Conservation (phyloP, 2,797 vertebrate genomes). For the Sandelia bainsii region DNA sequence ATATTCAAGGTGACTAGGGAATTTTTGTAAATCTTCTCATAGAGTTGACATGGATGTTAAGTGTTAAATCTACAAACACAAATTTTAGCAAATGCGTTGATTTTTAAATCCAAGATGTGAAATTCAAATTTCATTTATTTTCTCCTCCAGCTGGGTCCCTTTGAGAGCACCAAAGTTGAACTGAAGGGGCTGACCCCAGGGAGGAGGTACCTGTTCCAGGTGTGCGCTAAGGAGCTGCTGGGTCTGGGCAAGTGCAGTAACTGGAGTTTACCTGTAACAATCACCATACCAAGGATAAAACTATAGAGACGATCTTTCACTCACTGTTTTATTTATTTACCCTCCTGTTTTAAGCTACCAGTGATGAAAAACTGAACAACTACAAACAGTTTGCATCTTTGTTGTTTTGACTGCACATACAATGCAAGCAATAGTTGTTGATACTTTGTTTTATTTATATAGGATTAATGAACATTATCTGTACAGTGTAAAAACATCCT, state of each 20-base stretch:
- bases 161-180: conserved; percentile 63
- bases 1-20: no score
- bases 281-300: conserved; percentile 54
- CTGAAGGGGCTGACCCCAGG: conserved; percentile 71
- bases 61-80: no score
- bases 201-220: conserved; percentile 76
- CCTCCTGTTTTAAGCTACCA: neutral
- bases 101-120: neutral
- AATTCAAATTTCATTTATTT: neutral
- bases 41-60: neutral
- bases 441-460: conserved; percentile 61
- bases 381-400: neutral
- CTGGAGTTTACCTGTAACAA: conserved; percentile 76
- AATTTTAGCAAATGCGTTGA: neutral
- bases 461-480: neutral
- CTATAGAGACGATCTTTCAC: neutral
- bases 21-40: no score
- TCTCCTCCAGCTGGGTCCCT: conserved; percentile 76
- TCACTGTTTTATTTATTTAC: conserved; percentile 2
- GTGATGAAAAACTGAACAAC: neutral
- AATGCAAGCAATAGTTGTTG: conserved; percentile 29
- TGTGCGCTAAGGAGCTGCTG: conserved; percentile 82
- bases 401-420: conserved; percentile 10
- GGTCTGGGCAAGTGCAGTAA: conserved; percentile 79
- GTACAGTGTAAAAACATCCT: neutral